Evolutionary conservation across 2,888 invertebrate species (phyloP).

Genomic region (Lysandra bellargus): DNA sequence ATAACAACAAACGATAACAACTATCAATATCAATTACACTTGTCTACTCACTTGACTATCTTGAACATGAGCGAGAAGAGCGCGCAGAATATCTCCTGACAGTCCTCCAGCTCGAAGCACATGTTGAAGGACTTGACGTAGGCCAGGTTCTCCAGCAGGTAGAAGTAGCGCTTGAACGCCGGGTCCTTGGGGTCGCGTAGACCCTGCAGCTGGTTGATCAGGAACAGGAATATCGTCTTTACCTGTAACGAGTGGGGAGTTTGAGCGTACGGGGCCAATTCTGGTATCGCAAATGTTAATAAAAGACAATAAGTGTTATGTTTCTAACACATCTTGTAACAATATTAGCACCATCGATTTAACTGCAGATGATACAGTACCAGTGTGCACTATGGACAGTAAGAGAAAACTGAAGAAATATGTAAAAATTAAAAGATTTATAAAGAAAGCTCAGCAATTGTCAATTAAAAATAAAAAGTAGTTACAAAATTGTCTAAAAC

Average conservation of each 20-base stretch:
- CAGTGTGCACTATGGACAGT: too few species aligned
- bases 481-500: too few species aligned
- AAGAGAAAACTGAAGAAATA: too few species aligned
- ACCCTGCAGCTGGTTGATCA: constrained; percentile 95
- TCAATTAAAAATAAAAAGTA: too few species aligned
- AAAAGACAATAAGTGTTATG: too few species aligned
- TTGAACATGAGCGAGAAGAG: constrained; percentile 96
- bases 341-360: too few species aligned
- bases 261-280: background rate
- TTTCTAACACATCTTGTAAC: too few species aligned
- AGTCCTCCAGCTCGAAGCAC: constrained; percentile 98
- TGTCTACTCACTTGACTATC: constrained; percentile 92
- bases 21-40: constrained; percentile 29
- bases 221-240: constrained; percentile 94
- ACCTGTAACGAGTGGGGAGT: constrained; percentile 52
- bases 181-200: constrained; percentile 98
- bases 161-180: constrained; percentile 98
- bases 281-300: too few species aligned
- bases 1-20: background rate
- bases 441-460: too few species aligned
- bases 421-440: too few species aligned
- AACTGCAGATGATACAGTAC: too few species aligned
- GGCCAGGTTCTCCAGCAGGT: constrained; percentile 96
- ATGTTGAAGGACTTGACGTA: constrained; percentile 99
- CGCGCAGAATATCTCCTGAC: constrained; percentile 97